These are phyloP conservation scores for Crotalus helleri DNA, from an alignment of 2,113 vertebrate genomes.

Conservation along the genomic window DNA sequence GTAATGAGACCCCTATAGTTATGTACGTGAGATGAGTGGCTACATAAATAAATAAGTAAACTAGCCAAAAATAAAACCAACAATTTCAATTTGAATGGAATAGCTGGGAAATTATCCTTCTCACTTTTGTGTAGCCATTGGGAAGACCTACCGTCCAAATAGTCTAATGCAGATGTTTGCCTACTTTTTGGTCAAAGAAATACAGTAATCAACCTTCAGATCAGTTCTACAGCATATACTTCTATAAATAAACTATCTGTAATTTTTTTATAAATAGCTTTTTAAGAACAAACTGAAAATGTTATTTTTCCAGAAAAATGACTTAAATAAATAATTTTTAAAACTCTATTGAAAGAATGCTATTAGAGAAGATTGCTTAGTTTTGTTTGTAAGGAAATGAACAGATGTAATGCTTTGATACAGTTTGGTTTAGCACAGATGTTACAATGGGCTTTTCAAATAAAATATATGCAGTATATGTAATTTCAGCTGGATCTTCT, in stretches of 20 bases:
- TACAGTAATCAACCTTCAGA: neutral
- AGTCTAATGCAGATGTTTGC: neutral
- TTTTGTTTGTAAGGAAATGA: conserved; percentile 67
- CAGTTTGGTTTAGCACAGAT: conserved; percentile 74
- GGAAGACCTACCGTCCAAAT: neutral
- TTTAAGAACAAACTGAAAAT: neutral
- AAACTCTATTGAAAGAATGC: conserved; percentile 50
- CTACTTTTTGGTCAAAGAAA: neutral
- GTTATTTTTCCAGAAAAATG: conserved; percentile 37
- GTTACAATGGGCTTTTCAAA: conserved; percentile 71
- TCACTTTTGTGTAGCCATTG: neutral
- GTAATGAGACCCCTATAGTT: neutral
- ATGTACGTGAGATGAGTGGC: neutral
- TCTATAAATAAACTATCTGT: neutral
- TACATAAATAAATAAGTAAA: neutral
- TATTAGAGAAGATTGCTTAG: conserved; percentile 58
- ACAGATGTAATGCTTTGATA: conserved; percentile 76
- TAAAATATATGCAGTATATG: conserved; percentile 75
- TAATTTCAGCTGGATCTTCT: conserved; percentile 75
- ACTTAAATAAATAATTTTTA: conserved; percentile 16
- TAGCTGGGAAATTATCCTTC: neutral
- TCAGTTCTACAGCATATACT: neutral
- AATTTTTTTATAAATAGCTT: neutral
- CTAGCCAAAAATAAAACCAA: neutral
- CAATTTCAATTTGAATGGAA: neutral